phyloP scores from a whole-genome alignment of 2,113 vertebrate genomes.

The Ibidorhyncha struthersii region DNA sequence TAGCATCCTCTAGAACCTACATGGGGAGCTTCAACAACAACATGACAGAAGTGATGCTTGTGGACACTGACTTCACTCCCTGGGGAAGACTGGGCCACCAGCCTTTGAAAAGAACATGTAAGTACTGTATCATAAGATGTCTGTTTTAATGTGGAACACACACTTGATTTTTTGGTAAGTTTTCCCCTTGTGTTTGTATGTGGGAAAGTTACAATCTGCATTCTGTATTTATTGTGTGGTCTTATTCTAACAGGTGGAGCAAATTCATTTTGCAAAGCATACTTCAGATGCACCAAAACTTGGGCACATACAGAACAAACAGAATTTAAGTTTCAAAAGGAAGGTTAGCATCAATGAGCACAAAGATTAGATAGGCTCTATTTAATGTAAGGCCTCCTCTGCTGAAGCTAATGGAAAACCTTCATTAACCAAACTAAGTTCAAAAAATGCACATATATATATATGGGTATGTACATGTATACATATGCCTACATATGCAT shows the following conservation, averaged over 20 bases:
- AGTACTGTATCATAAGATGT: slow-evolving; percentile 1
- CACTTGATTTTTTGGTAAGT: background rate
- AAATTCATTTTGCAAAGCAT: background rate
- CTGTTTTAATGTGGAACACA: background rate
- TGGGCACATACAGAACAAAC: background rate
- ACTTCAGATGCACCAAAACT: background rate
- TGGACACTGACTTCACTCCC: background rate
- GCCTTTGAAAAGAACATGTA: background rate
- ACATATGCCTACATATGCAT: background rate
- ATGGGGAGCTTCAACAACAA: background rate
- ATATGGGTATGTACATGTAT: background rate
- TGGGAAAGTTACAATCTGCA: background rate
- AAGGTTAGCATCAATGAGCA: background rate
- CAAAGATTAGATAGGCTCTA: background rate
- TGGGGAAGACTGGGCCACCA: background rate
- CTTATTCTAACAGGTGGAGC: background rate
- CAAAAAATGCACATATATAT: background rate
- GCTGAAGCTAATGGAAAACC: background rate
- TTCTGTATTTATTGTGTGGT: background rate
- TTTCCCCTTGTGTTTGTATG: background rate
- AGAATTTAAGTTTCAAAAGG: background rate
- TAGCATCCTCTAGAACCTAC: background rate
- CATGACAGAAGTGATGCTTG: background rate
- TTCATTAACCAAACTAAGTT: background rate
- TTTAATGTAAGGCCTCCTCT: background rate